phyloP scores from a whole-genome alignment of 2,888 invertebrate genomes.

The Kryphioiulus occultus region DNA sequence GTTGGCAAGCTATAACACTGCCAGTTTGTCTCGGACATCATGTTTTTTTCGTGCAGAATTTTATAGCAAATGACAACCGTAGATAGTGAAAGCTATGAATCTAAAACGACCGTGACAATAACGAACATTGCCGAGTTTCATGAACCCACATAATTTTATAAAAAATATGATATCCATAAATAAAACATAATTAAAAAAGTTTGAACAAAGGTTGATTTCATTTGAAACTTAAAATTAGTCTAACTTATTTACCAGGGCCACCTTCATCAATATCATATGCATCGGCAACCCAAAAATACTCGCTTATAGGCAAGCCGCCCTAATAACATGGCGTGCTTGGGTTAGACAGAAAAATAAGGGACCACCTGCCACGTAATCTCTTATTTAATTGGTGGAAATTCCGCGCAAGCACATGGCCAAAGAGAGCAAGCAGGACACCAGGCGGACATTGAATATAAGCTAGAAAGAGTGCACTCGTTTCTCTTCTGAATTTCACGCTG shows the following conservation, averaged over 20 bases:
- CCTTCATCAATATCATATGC: background rate
- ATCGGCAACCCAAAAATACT: background rate
- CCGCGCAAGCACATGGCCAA: background rate
- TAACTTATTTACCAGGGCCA: background rate
- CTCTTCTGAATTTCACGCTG: background rate
- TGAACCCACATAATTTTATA: too few species aligned
- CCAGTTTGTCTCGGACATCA: too few species aligned
- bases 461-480: background rate
- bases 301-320: background rate
- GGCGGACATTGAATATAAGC: background rate
- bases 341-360: background rate
- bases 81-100: too few species aligned
- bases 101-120: too few species aligned
- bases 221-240: background rate
- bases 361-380: background rate
- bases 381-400: conserved; percentile 32
- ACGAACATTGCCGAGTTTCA: too few species aligned
- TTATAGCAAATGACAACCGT: too few species aligned
- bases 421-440: background rate
- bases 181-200: too few species aligned
- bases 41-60: too few species aligned
- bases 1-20: too few species aligned
- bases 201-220: too few species aligned
- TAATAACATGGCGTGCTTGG: conserved; percentile 15
- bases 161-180: too few species aligned